Evolutionary conservation across 2,888 invertebrate species (phyloP), one percentile per base, ranked within the genome.

Genomic region (Amblyjoppa proteus): DNA sequence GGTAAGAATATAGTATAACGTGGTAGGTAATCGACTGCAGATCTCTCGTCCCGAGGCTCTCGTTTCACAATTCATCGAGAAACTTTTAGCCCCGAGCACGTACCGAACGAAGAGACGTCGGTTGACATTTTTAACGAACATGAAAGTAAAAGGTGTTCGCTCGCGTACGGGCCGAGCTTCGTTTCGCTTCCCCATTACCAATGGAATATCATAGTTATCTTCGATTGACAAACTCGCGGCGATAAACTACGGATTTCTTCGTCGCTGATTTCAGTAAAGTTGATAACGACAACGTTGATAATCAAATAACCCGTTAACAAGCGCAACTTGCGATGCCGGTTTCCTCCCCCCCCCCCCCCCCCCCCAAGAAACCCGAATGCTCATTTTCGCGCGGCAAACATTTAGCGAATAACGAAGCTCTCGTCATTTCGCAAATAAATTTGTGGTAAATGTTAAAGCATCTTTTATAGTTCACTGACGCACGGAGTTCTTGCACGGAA

Each of bases 21-120:
- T 66, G 31, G 66, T 49, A 20, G 28, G 41, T 68, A 45, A 31
- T 74, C 70, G 75, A 56, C 66, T 61, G 79, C 58, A 71, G 56
- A 78, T 85, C 71, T 80, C 75, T 80, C 76, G 76, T 77, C 73
- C 73, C 82, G 68, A 80, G 76, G 79, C 71, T 79, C 82, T 80
- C 80, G 76, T 85, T 85, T 83, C 85, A 83, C 85, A 85, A 85
- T 58, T 85, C 78, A 20, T 69, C 79, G 85, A 77, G 85, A 85
- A 85, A 85, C 82, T 75, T 85, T 83, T 83, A 80, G 85, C 69
- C 80, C 79, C 79, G 73, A 73, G 82, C 85, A 82, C 73, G 82
- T 85, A 56, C 61, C 61, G 71, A 61, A 79, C 68, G 74, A 78
- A 76, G 49, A 75, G 74, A 73, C 69, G 76, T 64, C 64, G 71